phyloP scores from a whole-genome alignment of 2,888 invertebrate genomes.

The Pogonocherus hispidulus region DNA sequence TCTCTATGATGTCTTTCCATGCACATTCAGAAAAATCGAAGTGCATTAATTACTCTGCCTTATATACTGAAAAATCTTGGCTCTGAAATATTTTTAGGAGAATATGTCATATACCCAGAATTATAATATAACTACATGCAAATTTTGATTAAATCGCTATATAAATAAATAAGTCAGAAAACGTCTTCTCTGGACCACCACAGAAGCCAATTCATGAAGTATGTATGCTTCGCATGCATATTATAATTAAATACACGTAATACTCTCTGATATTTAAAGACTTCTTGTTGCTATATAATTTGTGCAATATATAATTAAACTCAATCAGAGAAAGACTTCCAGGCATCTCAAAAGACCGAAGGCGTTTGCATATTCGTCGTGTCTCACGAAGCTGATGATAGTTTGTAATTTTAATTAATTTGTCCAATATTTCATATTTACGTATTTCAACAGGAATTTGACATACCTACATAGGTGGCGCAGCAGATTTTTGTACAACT shows the following conservation, averaged over 20 bases:
- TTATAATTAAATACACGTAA: slow-evolving; percentile 17
- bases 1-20: no score
- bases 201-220: neutral
- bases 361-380: neutral
- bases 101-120: neutral
- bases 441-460: neutral
- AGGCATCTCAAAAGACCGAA: neutral
- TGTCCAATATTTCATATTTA: neutral
- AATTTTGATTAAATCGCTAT: slow-evolving; percentile 4
- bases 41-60: no score
- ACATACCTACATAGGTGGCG: no score
- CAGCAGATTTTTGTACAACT: neutral
- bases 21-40: no score
- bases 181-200: neutral
- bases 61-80: no score
- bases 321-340: neutral
- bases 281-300: slow-evolving; percentile 7
- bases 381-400: slow-evolving; percentile 13
- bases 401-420: neutral
- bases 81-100: no score
- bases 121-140: neutral
- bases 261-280: neutral
- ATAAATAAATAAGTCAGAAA: slow-evolving; percentile 4
- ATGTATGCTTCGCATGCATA: neutral
- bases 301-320: slow-evolving; percentile 2